phyloP scores from a whole-genome alignment of 2,113 vertebrate genomes.

The Aythya baeri region DNA sequence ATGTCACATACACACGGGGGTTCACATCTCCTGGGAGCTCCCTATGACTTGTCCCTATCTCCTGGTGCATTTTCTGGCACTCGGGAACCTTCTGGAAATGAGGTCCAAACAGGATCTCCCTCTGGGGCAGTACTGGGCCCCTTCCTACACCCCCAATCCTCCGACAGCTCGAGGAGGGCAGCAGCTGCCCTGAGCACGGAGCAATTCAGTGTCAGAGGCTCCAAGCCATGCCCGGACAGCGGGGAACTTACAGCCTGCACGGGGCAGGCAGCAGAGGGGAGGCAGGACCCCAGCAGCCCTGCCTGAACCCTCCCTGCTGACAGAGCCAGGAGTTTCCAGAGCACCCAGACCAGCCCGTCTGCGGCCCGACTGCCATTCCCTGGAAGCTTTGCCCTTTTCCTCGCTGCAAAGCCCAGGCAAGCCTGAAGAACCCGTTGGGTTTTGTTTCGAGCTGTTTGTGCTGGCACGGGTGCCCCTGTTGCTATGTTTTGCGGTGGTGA shows the following conservation, averaged over 20 bases:
- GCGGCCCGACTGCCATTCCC: neutral
- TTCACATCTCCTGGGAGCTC: neutral
- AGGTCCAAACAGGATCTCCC: neutral
- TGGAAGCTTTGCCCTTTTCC: conserved; percentile 11
- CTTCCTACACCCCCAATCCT: neutral
- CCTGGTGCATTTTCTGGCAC: neutral
- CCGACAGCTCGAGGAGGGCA: neutral
- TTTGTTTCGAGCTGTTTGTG: neutral
- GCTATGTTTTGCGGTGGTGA: conserved; percentile 67
- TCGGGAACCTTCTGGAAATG: neutral
- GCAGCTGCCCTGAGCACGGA: neutral
- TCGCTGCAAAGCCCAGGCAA: neutral
- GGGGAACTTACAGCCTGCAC: accelerated
- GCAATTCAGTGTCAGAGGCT: neutral
- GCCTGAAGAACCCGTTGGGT: conserved; percentile 42
- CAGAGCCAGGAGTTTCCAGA: neutral
- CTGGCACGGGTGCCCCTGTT: conserved; percentile 14
- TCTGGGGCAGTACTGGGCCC: neutral
- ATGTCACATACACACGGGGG: neutral
- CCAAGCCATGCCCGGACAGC: accelerated
- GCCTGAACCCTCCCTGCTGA: neutral
- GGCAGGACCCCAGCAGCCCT: neutral
- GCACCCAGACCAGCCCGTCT: neutral
- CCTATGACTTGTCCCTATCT: neutral
- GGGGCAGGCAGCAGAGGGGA: neutral